A percentile compares a stretch with the other conserved stretches of the same genome.
phyloP scores from a whole-genome alignment of 2,797 vertebrate genomes.

The Antennarius maculatus region DNA sequence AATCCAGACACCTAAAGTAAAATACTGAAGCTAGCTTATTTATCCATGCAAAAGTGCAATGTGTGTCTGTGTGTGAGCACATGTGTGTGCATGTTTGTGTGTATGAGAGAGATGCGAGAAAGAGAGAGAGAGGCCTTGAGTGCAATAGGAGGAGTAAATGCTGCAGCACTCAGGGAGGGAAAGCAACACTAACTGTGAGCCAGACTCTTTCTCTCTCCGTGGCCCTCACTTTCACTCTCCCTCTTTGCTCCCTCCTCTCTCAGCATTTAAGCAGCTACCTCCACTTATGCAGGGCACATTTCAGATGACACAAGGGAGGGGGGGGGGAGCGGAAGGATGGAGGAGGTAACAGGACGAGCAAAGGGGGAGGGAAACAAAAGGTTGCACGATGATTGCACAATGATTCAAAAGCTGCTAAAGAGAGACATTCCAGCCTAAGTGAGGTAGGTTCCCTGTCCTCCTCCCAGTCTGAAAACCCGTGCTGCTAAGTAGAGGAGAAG shows the following conservation, averaged over 20 bases:
- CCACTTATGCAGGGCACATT: constrained; percentile 83
- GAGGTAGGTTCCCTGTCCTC: constrained; percentile 47
- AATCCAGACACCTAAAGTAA: constrained; percentile 55
- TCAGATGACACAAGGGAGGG: constrained; percentile 73
- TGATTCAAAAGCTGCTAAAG: constrained; percentile 70
- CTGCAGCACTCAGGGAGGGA: constrained; percentile 78
- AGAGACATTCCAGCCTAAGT: constrained; percentile 72
- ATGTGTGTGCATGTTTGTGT: constrained; percentile 18
- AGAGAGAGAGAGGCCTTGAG: constrained; percentile 66
- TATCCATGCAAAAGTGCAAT: constrained; percentile 43
- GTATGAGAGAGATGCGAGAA: constrained; percentile 12
- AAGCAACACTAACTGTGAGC: constrained; percentile 83
- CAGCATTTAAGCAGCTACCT: constrained; percentile 86
- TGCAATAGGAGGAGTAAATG: constrained; percentile 79
- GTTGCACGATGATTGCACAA: constrained; percentile 80
- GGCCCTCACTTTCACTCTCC: constrained; percentile 63
- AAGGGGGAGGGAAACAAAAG: constrained; percentile 76
- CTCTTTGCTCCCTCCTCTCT: constrained; percentile 66
- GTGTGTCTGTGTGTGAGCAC: constrained; percentile 1
- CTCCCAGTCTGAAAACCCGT: constrained; percentile 44
- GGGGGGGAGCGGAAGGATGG: constrained; percentile 44
- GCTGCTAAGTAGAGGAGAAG: constrained; percentile 73
- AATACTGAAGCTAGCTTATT: constrained; percentile 56
- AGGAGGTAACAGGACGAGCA: constrained; percentile 43
- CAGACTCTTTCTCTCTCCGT: constrained; percentile 66